Percentiles rank a stretch among this genome's conserved stretches.
Conservation (phyloP, 1,140 invertebrate species). For the Zaprionus gabonicus region DNA sequence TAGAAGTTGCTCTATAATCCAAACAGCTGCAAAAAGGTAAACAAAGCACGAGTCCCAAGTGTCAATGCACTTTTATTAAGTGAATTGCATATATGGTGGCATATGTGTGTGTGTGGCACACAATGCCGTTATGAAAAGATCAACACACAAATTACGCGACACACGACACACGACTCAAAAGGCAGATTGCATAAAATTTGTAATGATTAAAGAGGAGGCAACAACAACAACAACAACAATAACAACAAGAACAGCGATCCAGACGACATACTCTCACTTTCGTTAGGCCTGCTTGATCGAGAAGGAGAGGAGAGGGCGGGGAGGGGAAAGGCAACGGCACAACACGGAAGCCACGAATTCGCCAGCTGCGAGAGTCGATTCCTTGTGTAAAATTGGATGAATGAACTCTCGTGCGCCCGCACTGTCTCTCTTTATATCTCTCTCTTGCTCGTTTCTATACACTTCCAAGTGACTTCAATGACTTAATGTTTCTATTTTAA, state of each 20-base stretch:
- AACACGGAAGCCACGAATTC: conserved; percentile 64
- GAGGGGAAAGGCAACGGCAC: conserved; percentile 36
- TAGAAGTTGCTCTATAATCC: neutral
- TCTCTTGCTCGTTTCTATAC: too few species aligned
- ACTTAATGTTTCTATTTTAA: conserved; percentile 71
- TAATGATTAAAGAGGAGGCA: conserved; percentile 70
- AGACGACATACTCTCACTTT: conserved; percentile 62
- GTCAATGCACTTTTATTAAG: conserved; percentile 77
- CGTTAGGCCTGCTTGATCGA: conserved; percentile 33
- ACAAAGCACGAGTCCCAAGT: conserved; percentile 11
- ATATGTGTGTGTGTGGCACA: neutral
- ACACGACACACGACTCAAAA: conserved; percentile 33
- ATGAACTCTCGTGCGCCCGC: conserved; percentile 57
- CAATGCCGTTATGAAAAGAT: conserved; percentile 68
- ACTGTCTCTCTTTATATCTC: neutral
- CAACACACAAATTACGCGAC: conserved; percentile 36
- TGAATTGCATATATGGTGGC: conserved; percentile 41
- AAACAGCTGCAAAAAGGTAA: conserved; percentile 12
- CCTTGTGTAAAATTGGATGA: conserved; percentile 53
- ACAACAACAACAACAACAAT: conserved; percentile 25
- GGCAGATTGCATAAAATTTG: conserved; percentile 80
- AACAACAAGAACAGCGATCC: conserved; percentile 16
- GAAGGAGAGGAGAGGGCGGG: neutral
- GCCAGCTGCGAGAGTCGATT: neutral
- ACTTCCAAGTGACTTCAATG: conserved; percentile 69